Base-by-base conservation (phyloP, 2,797 vertebrate species). In the Kryptolebias ocellatus region DNA sequence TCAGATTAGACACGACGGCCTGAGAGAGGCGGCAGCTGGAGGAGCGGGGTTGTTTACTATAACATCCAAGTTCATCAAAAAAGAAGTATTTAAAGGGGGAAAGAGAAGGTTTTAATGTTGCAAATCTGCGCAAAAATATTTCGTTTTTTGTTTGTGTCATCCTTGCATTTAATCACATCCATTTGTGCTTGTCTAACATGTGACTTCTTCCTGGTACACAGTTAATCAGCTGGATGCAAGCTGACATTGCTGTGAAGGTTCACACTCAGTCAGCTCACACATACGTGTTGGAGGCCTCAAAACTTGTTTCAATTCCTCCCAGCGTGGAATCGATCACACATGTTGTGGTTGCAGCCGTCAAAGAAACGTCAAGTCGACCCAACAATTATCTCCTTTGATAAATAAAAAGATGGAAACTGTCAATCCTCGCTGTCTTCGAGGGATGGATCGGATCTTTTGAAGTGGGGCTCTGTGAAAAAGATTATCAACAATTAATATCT, bases 221-320 rank as follows among this genome's bases (percentile, higher is more conserved):
- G 76, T 89, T 83, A 83, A 90, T 88, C 86, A 86, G 63, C 4
- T 29, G 70, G 45, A 67, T 75, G 70, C 85, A 80, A 74, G 68
- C 79, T 79, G 72, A 85, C 82, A 80, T 49, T 46, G 61, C 55
- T 39, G 42, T 81, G 74, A 78, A 84, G 84, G 86, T 88, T 86
- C 81, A 70, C 67, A 46, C 57, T 73, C 70, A 0, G 7, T 76
- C 78, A 70, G 67, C 78, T 79, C 69, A 57, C 69, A 77, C 69
- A 81, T 67, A 58, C 79, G 78, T 69, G 72, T 73, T 29, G 72
- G 69, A 76, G 73, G 68, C 69, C 72, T 67, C 68, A 65, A 78
- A 71, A 72, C 45, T 64, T 82, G 45, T 78, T 75, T 61, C n/a
- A 53, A 67, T 61, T 67, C 51, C 66, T 79, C 63, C 59, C 72